phyloP scores from a whole-genome alignment of 2,113 vertebrate genomes.

The Tragelaphus imberbis region DNA sequence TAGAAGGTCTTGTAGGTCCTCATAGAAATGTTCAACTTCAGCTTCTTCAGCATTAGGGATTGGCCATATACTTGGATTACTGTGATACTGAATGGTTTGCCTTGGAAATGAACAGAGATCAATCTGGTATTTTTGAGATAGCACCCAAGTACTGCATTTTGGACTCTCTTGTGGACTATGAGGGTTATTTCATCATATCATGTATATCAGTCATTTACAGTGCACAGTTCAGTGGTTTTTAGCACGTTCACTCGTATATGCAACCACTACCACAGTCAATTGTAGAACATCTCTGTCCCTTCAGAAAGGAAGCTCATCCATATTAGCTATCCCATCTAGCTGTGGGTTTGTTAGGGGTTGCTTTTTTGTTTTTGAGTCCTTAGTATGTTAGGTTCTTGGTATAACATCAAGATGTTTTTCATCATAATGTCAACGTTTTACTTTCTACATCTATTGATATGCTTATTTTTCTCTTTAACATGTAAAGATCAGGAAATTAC shows the following conservation, averaged over 20 bases:
- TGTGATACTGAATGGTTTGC: neutral
- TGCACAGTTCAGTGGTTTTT: neutral
- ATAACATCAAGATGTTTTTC: neutral
- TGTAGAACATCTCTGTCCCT: neutral
- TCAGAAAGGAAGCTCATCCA: neutral
- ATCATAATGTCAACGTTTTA: neutral
- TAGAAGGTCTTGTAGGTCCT: neutral
- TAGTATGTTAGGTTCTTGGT: neutral
- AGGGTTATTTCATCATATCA: neutral
- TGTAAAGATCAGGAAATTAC: neutral
- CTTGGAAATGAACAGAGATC: neutral
- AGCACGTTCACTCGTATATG: neutral
- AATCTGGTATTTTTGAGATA: neutral
- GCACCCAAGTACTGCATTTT: neutral
- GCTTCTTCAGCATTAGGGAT: neutral
- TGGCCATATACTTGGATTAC: neutral
- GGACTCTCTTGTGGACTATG: neutral
- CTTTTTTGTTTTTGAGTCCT: neutral
- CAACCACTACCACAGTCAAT: neutral
- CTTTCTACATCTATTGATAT: neutral
- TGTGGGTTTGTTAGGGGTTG: neutral
- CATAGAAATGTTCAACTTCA: neutral
- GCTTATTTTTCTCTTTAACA: neutral
- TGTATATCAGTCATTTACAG: neutral
- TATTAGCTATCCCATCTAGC: neutral